Percentiles rank a stretch among this genome's conserved stretches.
Evolutionary conservation across 2,888 invertebrate species (phyloP).

Genomic region (Cataglyphis albicans): DNA sequence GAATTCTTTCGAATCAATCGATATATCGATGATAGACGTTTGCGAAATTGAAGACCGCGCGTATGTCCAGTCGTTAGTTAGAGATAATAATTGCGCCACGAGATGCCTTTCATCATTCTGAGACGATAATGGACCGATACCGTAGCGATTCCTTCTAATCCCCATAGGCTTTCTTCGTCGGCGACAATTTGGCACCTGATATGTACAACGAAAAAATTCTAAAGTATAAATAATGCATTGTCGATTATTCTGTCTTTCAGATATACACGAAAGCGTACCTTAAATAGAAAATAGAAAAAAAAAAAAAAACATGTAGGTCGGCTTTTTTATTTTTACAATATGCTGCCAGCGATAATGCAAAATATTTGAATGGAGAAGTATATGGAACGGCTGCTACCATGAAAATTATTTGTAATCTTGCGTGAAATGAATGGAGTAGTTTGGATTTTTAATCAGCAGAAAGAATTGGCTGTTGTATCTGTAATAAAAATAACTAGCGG

Average conservation of each 20-base stretch:
- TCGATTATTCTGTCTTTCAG: constrained; percentile 21
- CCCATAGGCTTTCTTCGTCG: constrained; percentile 30
- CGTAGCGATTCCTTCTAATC: constrained; percentile 50
- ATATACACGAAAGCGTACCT: neutral
- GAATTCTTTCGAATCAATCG: constrained; percentile 63
- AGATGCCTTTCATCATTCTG: constrained; percentile 64
- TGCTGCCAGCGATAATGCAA: neutral
- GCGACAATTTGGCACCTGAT: constrained; percentile 58
- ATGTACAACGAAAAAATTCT: constrained; percentile 1
- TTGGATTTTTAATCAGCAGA: constrained; percentile 36
- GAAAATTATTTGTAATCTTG: constrained; percentile 9
- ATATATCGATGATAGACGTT: constrained; percentile 59
- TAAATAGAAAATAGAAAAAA: constrained; percentile 12
- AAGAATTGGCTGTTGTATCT: neutral
- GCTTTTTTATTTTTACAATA: constrained; percentile 9
- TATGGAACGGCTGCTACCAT: neutral
- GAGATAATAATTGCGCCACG: constrained; percentile 54
- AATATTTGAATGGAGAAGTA: constrained; percentile 36
- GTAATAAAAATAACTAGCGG: neutral
- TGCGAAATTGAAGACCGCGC: constrained; percentile 57
- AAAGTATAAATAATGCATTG: constrained; percentile 5
- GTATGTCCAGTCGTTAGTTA: constrained; percentile 32
- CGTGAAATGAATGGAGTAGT: neutral
- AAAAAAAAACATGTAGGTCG: neutral
- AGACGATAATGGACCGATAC: constrained; percentile 69